phyloP scores from a whole-genome alignment of 1,140 invertebrate genomes.

The Aphelinus certus region DNA sequence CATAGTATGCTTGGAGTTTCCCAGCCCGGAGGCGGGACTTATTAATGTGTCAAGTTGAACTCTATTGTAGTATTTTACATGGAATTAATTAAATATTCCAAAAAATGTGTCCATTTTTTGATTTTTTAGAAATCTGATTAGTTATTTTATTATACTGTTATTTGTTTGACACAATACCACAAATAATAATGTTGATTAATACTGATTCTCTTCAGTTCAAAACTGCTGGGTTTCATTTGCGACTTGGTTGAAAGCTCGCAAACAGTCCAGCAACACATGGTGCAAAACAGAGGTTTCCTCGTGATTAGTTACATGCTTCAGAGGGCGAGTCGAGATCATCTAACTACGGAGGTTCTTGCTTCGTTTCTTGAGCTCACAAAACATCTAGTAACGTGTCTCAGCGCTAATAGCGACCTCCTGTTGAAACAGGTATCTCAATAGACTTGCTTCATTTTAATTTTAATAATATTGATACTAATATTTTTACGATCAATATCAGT shows the following conservation, averaged over 20 bases:
- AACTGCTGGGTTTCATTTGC: constrained; percentile 95
- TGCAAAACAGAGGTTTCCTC: constrained; percentile 96
- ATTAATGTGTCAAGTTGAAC: too few relatives aligned
- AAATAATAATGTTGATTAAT: too few relatives aligned
- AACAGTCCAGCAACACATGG: constrained; percentile 98
- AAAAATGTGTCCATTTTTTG: too few relatives aligned
- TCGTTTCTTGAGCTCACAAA: constrained; percentile 96
- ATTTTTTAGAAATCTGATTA: too few relatives aligned
- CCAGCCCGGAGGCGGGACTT: too few relatives aligned
- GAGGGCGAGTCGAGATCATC: constrained; percentile 90
- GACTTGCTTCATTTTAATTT: constrained; percentile 9
- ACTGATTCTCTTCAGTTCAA: constrained; percentile 76
- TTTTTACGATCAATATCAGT: neutral
- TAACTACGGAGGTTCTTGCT: constrained; percentile 91
- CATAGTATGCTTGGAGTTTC: too few relatives aligned
- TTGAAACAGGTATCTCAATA: constrained; percentile 85
- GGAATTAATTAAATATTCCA: too few relatives aligned
- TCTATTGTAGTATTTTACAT: too few relatives aligned
- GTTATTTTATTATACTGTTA: too few relatives aligned
- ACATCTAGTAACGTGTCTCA: constrained; percentile 93
- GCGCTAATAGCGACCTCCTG: constrained; percentile 91
- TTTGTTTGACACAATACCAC: too few relatives aligned
- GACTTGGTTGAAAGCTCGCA: constrained; percentile 95
- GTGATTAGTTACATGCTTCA: constrained; percentile 98
- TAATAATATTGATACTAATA: neutral